Evolutionary conservation across 2,113 vertebrate genomes (phyloP).

Genomic region (Telmatochromis brichardi): DNA sequence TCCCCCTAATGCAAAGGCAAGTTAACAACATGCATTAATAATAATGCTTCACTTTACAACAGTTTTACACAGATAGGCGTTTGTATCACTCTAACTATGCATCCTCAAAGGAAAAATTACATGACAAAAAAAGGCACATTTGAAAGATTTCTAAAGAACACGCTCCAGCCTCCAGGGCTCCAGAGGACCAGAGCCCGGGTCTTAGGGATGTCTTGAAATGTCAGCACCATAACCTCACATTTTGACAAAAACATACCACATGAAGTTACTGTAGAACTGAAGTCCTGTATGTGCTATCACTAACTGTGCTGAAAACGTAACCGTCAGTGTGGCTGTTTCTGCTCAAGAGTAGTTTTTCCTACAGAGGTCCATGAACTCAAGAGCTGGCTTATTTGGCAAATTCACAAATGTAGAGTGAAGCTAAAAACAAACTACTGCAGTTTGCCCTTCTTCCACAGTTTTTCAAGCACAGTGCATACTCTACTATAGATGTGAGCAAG

Average conservation of each 20-base stretch:
- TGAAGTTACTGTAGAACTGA: neutral
- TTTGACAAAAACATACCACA: neutral
- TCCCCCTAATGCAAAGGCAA: constrained; percentile 36
- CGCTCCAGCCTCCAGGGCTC: neutral
- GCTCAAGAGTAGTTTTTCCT: neutral
- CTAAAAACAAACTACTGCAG: neutral
- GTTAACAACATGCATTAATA: constrained; percentile 69
- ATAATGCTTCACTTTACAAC: constrained; percentile 55
- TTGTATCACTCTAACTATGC: neutral
- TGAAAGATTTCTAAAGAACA: neutral
- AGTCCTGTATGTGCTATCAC: neutral
- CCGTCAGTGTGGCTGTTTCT: neutral
- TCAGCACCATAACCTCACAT: neutral
- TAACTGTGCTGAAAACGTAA: neutral
- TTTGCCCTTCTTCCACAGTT: neutral
- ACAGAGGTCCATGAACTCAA: neutral
- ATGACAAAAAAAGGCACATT: neutral
- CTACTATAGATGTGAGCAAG: neutral
- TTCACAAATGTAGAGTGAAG: neutral
- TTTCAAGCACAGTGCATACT: neutral
- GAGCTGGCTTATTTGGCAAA: neutral
- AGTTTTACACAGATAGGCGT: neutral
- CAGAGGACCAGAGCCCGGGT: neutral
- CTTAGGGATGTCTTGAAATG: neutral
- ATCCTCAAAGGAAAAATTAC: neutral